Evolutionary conservation across 2,113 vertebrate species (phyloP).

Genomic region (Bubalus kerabau): DNA sequence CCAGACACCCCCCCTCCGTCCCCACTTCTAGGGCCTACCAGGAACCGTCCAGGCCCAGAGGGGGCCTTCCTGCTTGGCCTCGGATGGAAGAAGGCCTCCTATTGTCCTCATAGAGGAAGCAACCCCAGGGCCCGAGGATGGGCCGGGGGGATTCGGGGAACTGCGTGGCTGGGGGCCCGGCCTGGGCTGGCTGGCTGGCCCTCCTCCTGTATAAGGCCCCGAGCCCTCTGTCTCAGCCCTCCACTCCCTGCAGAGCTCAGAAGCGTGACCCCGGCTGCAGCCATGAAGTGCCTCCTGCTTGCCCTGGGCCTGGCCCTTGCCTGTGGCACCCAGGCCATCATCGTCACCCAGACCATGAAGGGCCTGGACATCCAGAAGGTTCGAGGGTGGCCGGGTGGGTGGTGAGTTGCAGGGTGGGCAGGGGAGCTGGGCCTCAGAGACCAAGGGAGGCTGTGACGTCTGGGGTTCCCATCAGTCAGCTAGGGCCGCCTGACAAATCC

Average conservation of each 20-base stretch:
- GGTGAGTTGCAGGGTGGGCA: accelerated
- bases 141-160: neutral
- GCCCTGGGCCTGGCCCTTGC: neutral
- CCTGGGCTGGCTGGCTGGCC: accelerated
- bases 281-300: neutral
- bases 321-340: neutral
- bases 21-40: neutral
- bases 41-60: neutral
- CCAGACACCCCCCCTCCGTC: neutral
- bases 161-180: accelerated
- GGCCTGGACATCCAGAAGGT: neutral
- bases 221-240: accelerated
- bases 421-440: neutral
- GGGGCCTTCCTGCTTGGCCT: neutral
- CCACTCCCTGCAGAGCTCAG: neutral
- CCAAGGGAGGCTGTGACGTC: neutral
- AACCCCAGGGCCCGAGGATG: accelerated
- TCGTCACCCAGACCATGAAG: accelerated
- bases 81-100: neutral
- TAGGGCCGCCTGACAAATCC: neutral
- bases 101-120: neutral
- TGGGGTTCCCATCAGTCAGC: neutral
- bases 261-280: accelerated
- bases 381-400: neutral
- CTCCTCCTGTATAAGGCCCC: neutral